Base-by-base conservation (phyloP, 2,888 invertebrate species). In the Meteorus cinctellus region DNA sequence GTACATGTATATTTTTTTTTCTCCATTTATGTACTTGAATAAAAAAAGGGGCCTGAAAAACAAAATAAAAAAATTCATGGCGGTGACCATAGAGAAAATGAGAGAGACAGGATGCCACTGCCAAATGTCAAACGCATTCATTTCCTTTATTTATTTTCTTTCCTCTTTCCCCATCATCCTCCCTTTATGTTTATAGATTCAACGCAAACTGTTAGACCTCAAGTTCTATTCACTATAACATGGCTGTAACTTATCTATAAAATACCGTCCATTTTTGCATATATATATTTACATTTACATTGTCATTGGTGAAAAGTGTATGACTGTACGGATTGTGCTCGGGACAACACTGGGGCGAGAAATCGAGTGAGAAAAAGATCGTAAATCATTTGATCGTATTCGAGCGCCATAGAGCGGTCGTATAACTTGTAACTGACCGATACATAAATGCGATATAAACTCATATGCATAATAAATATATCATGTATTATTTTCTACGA, bases 301-400 rank as follows among this genome's bases (percentile, higher is more conserved):
- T 34, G 19, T 55, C 19, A 55, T 19, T n/a, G 19, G 19, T 55
- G 19, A 55, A 55, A 55, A 55, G 55, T 24, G 24, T 55, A 55
- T 55, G 19, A 55, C 19, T 24, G 55, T 55, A 55, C 24, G 19
- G 6, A 8, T 19, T 55, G 19, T 19, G 19, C 19, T 4, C 4
- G n/a, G n/a, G n/a, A 55, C 19, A 55, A 55, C 55, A 55, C 6
- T 55, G 19, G 19, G 55, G 55, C 55, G 55, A 55, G 55, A 55
- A 55, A 55, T 55, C 55, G 19, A 19, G 19, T 19, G 19, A 55
- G 55, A 55, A 55, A 55, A 55, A 55, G 19, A 6, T 19, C 55
- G 19, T 55, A 55, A 55, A 55, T 55, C 55, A 55, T 55, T 55
- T 24, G 55, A 55, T 55, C 55, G 55, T 55, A 55, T 19, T 55